phyloP scores from a whole-genome alignment of 2,888 invertebrate species.

The Habroteleia sp. region DNA sequence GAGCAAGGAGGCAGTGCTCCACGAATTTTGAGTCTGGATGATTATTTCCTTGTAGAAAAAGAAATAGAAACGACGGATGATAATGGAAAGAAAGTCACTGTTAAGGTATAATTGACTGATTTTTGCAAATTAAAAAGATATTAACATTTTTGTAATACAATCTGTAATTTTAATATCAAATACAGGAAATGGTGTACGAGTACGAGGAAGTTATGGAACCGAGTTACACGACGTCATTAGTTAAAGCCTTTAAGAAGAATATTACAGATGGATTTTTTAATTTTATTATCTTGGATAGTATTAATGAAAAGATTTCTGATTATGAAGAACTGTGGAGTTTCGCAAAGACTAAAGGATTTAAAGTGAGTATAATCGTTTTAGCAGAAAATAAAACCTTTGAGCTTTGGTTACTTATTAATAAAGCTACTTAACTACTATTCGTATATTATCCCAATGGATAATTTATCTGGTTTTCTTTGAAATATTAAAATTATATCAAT shows the following conservation, averaged over 20 bases:
- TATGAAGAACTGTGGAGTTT: constrained; percentile 95
- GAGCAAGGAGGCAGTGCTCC: constrained; percentile 94
- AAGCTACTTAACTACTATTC: no score
- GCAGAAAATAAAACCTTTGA: no score
- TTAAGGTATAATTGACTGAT: constrained; percentile 82
- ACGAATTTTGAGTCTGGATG: constrained; percentile 95
- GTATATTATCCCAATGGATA: no score
- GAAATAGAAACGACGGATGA: constrained; percentile 88
- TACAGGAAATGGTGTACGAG: constrained; percentile 90
- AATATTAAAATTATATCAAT: no score
- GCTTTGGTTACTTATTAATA: no score
- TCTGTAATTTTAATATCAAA: no score
- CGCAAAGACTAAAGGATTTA: constrained; percentile 91
- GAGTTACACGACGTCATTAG: constrained; percentile 89
- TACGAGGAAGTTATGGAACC: constrained; percentile 93
- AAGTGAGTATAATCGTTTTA: no score
- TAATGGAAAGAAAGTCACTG: constrained; percentile 87
- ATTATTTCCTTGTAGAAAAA: constrained; percentile 95
- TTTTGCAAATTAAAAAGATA: no score
- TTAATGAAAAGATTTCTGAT: constrained; percentile 90
- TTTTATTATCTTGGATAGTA: constrained; percentile 95
- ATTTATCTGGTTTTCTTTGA: no score
- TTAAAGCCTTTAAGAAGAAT: constrained; percentile 95
- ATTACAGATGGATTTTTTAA: constrained; percentile 94
- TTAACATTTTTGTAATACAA: no score